phyloP scores from a whole-genome alignment of 2,113 vertebrate genomes.

The Rana temporaria region DNA sequence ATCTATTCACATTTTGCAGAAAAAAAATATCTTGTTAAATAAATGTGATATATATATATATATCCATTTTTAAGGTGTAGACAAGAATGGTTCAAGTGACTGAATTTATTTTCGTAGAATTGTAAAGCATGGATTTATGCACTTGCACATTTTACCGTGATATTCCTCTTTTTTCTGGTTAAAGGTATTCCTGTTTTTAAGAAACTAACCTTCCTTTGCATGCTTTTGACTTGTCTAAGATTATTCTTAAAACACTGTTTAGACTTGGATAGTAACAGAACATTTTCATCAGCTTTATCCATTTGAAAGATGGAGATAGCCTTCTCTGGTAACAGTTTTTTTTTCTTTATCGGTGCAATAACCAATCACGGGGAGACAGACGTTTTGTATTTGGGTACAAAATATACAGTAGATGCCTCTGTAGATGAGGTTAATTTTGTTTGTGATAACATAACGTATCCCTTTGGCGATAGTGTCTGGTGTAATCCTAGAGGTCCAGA shows the following conservation, averaged over 20 bases:
- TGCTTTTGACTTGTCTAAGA: conserved; percentile 74
- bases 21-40: conserved; percentile 71
- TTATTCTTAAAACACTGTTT: conserved; percentile 76
- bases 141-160: conserved; percentile 80
- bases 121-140: conserved; percentile 76
- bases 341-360: conserved; percentile 74
- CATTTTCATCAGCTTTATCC: conserved; percentile 78
- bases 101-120: conserved; percentile 77
- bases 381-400: conserved; percentile 78
- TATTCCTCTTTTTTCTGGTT: conserved; percentile 78
- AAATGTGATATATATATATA: conserved; percentile 65
- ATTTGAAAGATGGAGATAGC: conserved; percentile 74
- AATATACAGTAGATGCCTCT: conserved; percentile 78
- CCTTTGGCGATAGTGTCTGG: conserved; percentile 83
- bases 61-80: conserved; percentile 70
- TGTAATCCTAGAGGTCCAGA: conserved; percentile 77
- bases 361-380: conserved; percentile 77
- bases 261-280: conserved; percentile 73
- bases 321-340: conserved; percentile 71
- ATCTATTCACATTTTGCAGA: conserved; percentile 74
- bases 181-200: conserved; percentile 81
- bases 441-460: conserved; percentile 78
- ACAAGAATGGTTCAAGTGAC: conserved; percentile 73
- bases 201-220: conserved; percentile 81
- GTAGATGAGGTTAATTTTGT: conserved; percentile 83